Base-by-base conservation (phyloP, 2,113 vertebrate genomes). In the Onychorhynchus coronatus region DNA sequence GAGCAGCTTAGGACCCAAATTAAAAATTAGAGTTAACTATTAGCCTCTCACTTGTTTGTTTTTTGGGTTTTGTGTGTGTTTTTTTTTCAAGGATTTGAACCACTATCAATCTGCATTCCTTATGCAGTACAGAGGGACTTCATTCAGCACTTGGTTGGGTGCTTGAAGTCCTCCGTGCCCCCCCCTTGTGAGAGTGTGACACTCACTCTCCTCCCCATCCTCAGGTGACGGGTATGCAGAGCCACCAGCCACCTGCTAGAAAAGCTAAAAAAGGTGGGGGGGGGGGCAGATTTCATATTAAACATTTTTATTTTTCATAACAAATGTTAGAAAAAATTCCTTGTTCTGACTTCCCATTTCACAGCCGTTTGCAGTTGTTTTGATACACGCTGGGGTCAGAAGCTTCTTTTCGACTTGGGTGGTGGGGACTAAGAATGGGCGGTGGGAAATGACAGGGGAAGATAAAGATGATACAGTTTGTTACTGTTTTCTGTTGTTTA, bases 271-370 rank as follows among this genome's bases (percentile, higher is more conserved):
- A n/a, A n/a, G n/a, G 30, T 1, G 27, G 41, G 24, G 3, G 6
- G 0, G 49, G 3, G 6, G 0, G 18, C 18, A 8, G 25, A 13
- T 1, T 50, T 83, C 37, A 21, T 12, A 27, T 50, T 42, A 14
- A 70, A 12, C 30, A 14, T 39, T 80, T 93, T n/a, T 12, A 22
- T 49, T 90, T 85, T 66, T 42, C 33, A 56, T 68, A 23, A 75
- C n/a, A 83, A 46, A 21, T 16, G 6, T 33, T 39, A 11, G 30
- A 0, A 28, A 66, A 59, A 12, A 8, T 2, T 6, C 20, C 8
- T 67, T n/a, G 14, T 92, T 37, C n/a, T 58, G 78, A 3, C 21
- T 65, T 24, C 14, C 47, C 31, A 0, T 67, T 63, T 67, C 44
- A 11, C 17, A 52, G 41, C 19, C 63, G 15, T 19, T 39, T 46